Evolutionary conservation across 2,797 vertebrate species (phyloP), one percentile per base, ranked within the genome.

Genomic region (Lepus oiostolus): DNA sequence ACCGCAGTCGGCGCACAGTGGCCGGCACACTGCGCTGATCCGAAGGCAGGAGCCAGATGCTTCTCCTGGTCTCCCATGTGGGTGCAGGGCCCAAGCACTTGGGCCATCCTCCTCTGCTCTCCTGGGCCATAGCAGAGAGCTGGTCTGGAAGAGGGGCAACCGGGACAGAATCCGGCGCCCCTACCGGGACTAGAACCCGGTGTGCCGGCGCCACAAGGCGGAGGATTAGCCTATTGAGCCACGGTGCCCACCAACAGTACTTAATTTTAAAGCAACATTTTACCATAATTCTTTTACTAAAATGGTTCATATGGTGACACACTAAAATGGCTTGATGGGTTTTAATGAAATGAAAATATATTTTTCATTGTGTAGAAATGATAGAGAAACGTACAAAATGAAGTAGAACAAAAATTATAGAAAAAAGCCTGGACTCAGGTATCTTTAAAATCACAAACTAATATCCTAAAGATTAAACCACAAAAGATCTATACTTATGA

Each of bases 231-330:
- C 35, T 35, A 35, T 35, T 35, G 35, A 35, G 35, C 35, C 35
- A 35, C 4, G 35, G 35, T 35, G 35, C 35, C 35, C 35, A 35
- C 35, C 35, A 35, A 88, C 1, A 52, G 24, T 70, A 83, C 63
- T 42, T 83, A 76, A 91, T 83, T 88, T 54, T 87, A 91, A 88
- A 83, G 70, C 79, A 92, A 95, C 22, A 30, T 54, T 11, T 47
- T 28, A 77, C 62, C 60, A 68, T 26, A 22, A 13, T 91, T 84
- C 52, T 76, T 63, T 88, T 77, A 82, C 32, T 47, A 79, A 88
- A 91, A 88, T 77, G 2, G 26, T 22, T 88, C 22, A 67, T 32
- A 2, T 60, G 72, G 13, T 47, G 77, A 63, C 0, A 24, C 17
- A 38, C 60, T 70, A 70, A 82, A 50, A 80, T 86, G 62, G 24